Conservation (phyloP, 2,113 vertebrate genomes). For the Lontra canadensis region DNA sequence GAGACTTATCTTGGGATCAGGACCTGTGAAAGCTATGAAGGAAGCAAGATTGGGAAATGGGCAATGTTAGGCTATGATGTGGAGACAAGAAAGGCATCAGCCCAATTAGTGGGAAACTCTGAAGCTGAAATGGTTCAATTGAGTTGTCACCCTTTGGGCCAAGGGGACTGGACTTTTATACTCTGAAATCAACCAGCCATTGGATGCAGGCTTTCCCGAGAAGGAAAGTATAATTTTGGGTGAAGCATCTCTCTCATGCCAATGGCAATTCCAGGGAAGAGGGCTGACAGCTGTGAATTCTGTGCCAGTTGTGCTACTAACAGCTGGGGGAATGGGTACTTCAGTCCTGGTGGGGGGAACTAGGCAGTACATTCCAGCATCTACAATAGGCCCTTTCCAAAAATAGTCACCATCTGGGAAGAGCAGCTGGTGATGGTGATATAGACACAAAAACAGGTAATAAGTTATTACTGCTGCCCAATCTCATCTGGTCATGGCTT, state of each 20-base stretch:
- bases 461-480: neutral
- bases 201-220: neutral
- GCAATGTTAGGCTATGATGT: neutral
- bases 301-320: neutral
- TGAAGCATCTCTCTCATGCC: neutral
- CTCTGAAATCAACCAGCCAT: neutral
- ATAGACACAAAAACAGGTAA: neutral
- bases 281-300: neutral
- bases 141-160: neutral
- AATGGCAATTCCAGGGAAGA: neutral
- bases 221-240: neutral
- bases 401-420: neutral
- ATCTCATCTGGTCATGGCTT: neutral
- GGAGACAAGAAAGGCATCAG: neutral
- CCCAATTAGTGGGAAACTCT: neutral
- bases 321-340: neutral
- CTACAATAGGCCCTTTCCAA: neutral
- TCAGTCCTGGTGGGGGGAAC: neutral
- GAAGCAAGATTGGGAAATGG: neutral
- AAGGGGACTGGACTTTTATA: neutral
- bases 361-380: neutral
- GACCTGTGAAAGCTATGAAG: neutral
- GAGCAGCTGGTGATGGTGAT: neutral
- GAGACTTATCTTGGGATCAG: neutral
- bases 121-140: neutral